Base-by-base conservation (phyloP, 2,797 vertebrate species). In the Takifugu rubripes region DNA sequence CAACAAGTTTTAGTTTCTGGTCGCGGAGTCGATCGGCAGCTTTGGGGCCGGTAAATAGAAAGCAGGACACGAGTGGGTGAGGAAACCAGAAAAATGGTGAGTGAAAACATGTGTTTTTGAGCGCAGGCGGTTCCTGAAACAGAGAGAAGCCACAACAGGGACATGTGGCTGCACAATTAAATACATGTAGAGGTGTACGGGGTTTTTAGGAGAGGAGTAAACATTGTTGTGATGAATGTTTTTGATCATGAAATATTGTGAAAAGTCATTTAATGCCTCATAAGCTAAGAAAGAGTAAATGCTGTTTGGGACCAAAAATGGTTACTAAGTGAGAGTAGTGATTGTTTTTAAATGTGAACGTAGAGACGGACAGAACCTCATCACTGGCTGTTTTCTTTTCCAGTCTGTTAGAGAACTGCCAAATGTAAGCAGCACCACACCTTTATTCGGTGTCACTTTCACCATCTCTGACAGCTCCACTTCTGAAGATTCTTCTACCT, bases 61-160 rank as follows among this genome's bases (percentile, higher is more conserved):
- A 71, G 76, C 63, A 61, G 50, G 40, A 72, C 66, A 64, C 40
- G 49, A 73, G 51, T 0, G 49, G 52, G 61, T 47, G 68, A 71
- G 52, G 62, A 55, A 61, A 70, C 69, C 54, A 69, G 59, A 79
- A 72, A 69, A 90, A 52, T 87, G 86, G 90, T 90, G 82, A 87
- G 87, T 87, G 79, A 70, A 85, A 85, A 76, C 77, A 65, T 69
- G 54, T 74, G 77, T 79, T 66, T 54, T 47, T 45, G 43, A 15
- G 48, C 64, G 65, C 53, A 52, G 55, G 44, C 43, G 44, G 73
- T 55, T 77, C 42, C 56, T 59, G 45, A 59, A 47, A 63, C 26
- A 3, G 56, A 27, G 45, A 59, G 40, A 69, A 45, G n/a, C 10
- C 11, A 33, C 33, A 29, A 42, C 40, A 5, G 52, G 29, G 42